Evolutionary conservation across 2,113 vertebrate species (phyloP).

Genomic region (Blennius ocellaris): DNA sequence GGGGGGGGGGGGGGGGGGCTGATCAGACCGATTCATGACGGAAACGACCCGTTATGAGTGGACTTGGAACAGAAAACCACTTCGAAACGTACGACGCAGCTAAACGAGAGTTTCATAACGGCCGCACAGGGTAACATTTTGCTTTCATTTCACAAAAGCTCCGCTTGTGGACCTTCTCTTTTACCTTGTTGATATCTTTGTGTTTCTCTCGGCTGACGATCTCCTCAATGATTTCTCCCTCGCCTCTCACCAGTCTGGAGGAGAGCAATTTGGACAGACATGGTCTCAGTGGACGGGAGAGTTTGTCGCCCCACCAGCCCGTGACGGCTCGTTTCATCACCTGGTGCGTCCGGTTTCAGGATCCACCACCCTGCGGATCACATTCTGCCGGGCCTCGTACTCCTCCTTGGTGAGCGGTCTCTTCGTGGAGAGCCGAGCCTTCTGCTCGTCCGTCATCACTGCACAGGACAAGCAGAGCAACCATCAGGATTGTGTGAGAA

Average conservation of each 20-base stretch:
- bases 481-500: background rate
- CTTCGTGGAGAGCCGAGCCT: slow-evolving; percentile 93
- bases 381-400: slow-evolving; percentile 92
- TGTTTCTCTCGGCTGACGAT: slow-evolving; percentile 94
- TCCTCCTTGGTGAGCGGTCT: slow-evolving; percentile 97
- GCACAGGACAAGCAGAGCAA: slow-evolving; percentile 26
- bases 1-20: no score
- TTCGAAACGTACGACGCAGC: no score
- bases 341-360: slow-evolving; percentile 93
- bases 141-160: background rate
- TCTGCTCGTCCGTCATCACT: slow-evolving; percentile 96
- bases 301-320: background rate
- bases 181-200: slow-evolving; percentile 96
- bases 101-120: no score
- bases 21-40: no score
- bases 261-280: background rate
- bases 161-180: background rate
- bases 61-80: no score
- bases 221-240: slow-evolving; percentile 96
- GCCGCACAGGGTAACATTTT: background rate
- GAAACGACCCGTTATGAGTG: no score
- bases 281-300: background rate
- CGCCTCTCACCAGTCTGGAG: slow-evolving; percentile 92
- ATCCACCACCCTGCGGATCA: slow-evolving; percentile 92
- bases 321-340: slow-evolving; percentile 64